These are phyloP conservation scores for Enteromius unitaeniatus DNA, from an alignment of 2,797 vertebrate species.

Conservation along the genomic window DNA sequence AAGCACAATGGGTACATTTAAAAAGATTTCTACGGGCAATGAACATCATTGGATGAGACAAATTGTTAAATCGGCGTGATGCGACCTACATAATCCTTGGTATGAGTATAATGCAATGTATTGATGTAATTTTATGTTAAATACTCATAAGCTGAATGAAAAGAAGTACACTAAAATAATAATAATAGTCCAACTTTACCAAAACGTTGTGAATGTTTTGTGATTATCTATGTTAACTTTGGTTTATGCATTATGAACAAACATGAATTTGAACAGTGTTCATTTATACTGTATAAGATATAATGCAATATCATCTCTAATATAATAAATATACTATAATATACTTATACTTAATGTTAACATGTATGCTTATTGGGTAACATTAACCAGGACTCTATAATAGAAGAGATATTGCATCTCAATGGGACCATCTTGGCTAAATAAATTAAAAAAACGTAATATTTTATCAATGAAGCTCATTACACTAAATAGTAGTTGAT, in stretches of 20 bases:
- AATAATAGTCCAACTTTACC: not conserved
- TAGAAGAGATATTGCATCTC: not conserved
- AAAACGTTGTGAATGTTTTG: not conserved
- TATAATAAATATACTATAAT: not conserved
- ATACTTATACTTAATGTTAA: not conserved
- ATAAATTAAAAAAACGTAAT: not conserved
- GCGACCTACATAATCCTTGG: conserved; percentile 27
- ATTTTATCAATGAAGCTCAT: not conserved
- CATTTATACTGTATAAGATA: not conserved
- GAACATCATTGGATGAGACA: not conserved
- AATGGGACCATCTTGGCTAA: not conserved
- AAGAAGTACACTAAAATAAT: not conserved
- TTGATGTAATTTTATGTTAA: not conserved
- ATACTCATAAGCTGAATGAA: not conserved
- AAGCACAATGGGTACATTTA: not conserved
- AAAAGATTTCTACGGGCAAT: conserved; percentile 17
- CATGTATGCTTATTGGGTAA: not conserved
- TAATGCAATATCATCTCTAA: not conserved
- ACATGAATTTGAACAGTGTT: not conserved
- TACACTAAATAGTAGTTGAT: not conserved
- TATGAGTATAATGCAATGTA: not conserved
- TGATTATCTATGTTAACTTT: not conserved
- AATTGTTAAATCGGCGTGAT: not conserved
- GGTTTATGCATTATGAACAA: not conserved
- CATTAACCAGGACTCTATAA: not conserved